Conservation (phyloP, 1,140 invertebrate species). For the Saccostrea glomerata region DNA sequence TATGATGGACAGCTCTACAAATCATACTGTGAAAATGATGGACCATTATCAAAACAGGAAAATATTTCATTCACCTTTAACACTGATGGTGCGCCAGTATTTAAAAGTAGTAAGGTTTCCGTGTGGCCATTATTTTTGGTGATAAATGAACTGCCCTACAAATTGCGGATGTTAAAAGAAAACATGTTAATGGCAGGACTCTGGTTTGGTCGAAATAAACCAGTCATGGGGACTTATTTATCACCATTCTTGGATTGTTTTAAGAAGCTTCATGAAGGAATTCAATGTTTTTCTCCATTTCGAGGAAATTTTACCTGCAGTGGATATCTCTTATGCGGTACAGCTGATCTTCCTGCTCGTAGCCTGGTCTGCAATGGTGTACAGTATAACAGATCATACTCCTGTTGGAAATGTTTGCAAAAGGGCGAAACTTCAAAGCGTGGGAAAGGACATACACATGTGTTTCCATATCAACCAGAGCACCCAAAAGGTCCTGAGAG, state of each 20-base stretch:
- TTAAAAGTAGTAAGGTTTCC: conserved; percentile 47
- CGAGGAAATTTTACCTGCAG: conserved; percentile 31
- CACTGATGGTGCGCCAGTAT: conserved; percentile 57
- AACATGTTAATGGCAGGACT: conserved; percentile 49
- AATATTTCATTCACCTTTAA: conserved; percentile 58
- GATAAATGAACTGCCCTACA: conserved; percentile 54
- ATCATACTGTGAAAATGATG: too few species aligned
- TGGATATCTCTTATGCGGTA: conserved; percentile 47
- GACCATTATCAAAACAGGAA: not conserved
- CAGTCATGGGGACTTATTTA: conserved; percentile 42
- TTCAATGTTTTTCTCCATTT: conserved; percentile 35
- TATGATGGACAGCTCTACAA: too few species aligned
- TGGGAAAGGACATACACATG: conserved; percentile 41
- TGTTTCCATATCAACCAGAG: conserved; percentile 40
- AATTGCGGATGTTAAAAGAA: conserved; percentile 43
- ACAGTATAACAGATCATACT: conserved; percentile 59
- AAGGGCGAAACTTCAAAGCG: conserved; percentile 34
- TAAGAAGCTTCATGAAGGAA: conserved; percentile 23
- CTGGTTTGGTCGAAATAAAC: conserved; percentile 51
- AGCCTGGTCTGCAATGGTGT: conserved; percentile 50
- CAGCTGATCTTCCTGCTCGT: conserved; percentile 58
- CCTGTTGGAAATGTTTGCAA: conserved; percentile 55
- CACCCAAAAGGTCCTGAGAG: conserved; percentile 40
- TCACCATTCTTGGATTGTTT: conserved; percentile 18
- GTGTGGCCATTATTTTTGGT: conserved; percentile 55